These are phyloP conservation scores for Halcyon chelicuti DNA, from an alignment of 2,797 vertebrate genomes.

Conservation along the genomic window DNA sequence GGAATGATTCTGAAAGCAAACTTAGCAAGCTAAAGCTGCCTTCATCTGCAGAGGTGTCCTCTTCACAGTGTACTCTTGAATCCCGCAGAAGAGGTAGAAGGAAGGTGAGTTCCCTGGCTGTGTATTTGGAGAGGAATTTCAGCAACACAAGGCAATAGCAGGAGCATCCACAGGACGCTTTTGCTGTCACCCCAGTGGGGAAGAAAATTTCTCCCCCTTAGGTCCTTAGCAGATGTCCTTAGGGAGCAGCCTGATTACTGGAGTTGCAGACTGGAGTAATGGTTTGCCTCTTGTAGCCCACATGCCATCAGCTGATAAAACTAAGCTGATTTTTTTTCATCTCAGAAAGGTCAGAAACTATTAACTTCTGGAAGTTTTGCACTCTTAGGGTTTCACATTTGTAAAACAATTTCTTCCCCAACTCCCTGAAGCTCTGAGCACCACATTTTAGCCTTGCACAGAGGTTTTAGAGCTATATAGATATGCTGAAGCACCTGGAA, in stretches of 20 bases:
- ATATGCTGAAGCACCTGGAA: slow-evolving; percentile 59
- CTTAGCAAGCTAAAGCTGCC: neutral
- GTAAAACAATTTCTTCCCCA: slow-evolving; percentile 39
- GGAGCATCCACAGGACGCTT: neutral
- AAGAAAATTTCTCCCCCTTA: neutral
- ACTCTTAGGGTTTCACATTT: slow-evolving; percentile 28
- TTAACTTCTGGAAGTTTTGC: slow-evolving; percentile 50
- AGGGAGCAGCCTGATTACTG: neutral
- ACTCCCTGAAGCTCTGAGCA: slow-evolving; percentile 32
- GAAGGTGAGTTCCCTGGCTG: neutral
- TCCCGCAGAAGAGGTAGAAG: neutral
- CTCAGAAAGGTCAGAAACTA: slow-evolving; percentile 57
- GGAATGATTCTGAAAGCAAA: neutral
- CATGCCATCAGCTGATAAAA: neutral
- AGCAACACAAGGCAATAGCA: neutral
- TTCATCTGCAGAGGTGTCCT: neutral
- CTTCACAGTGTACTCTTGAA: neutral
- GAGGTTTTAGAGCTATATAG: slow-evolving; percentile 36
- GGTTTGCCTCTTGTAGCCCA: neutral
- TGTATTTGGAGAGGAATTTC: neutral
- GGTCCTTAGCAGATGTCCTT: neutral
- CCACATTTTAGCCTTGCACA: slow-evolving; percentile 25
- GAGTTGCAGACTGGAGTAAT: neutral
- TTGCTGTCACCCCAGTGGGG: neutral
- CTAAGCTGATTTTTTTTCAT: neutral